Evolutionary conservation across 2,113 vertebrate genomes (phyloP).

Genomic region (Hippocampus zosterae): DNA sequence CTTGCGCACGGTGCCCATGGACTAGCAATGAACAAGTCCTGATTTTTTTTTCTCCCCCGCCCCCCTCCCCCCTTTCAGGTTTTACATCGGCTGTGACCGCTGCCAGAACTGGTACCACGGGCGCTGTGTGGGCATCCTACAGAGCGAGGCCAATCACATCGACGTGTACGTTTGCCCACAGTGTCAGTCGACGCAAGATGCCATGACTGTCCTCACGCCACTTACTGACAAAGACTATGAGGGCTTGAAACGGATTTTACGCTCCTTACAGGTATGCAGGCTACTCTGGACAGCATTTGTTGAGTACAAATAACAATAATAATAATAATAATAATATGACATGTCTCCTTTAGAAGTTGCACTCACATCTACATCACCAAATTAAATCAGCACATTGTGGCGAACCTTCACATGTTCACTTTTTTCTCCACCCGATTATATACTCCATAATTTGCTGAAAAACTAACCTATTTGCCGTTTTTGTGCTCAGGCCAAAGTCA

Average conservation of each 20-base stretch:
- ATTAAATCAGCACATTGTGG: too few relatives aligned
- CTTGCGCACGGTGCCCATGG: not conserved
- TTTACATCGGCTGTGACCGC: constrained; percentile 97
- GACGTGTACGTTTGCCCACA: constrained; percentile 97
- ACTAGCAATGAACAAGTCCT: not conserved
- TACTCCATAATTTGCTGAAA: too few relatives aligned
- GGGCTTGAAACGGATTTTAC: constrained; percentile 89
- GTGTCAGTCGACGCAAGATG: constrained; percentile 97
- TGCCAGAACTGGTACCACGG: constrained; percentile 99
- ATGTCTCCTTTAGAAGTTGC: too few relatives aligned
- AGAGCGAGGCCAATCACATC: constrained; percentile 96
- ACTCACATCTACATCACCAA: too few relatives aligned
- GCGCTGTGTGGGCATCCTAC: constrained; percentile 95
- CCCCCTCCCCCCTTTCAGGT: too few relatives aligned
- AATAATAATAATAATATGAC: too few relatives aligned
- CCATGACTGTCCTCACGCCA: constrained; percentile 96
- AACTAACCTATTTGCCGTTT: too few relatives aligned
- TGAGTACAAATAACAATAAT: not conserved
- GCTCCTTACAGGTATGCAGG: constrained; percentile 85
- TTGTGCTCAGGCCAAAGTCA: too few relatives aligned
- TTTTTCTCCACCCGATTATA: too few relatives aligned
- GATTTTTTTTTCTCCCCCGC: not conserved
- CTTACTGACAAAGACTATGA: constrained; percentile 97
- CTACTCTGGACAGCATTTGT: not conserved
- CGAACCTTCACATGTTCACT: too few relatives aligned